These are phyloP conservation scores for Ranitomeya imitator DNA, from an alignment of 2,113 vertebrate species.

Conservation along the genomic window DNA sequence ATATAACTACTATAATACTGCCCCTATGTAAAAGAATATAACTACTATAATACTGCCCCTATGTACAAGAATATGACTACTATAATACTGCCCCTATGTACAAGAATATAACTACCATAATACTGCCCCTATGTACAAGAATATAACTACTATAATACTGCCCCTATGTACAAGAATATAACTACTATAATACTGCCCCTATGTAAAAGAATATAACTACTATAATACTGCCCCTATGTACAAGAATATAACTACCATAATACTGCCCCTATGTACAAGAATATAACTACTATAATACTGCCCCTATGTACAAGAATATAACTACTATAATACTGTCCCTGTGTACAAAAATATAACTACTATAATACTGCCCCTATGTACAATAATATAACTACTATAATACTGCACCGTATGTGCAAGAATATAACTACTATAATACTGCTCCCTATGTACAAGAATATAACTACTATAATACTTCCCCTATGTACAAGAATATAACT, in stretches of 20 bases:
- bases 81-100: neutral
- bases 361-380: too few species aligned
- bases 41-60: neutral
- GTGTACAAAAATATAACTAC: too few species aligned
- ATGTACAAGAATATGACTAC: neutral
- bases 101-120: neutral
- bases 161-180: neutral
- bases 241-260: neutral
- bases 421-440: too few species aligned
- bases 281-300: neutral
- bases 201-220: neutral
- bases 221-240: neutral
- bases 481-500: too few species aligned
- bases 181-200: neutral
- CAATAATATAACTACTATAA: too few species aligned
- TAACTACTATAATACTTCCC: too few species aligned
- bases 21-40: neutral
- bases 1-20: neutral
- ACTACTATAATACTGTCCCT: too few species aligned
- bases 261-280: neutral
- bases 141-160: neutral
- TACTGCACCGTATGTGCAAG: too few species aligned
- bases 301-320: neutral
- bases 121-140: neutral
- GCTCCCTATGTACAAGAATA: too few species aligned